Conservation (phyloP, 2,797 vertebrate genomes). For the Coluber constrictor region DNA sequence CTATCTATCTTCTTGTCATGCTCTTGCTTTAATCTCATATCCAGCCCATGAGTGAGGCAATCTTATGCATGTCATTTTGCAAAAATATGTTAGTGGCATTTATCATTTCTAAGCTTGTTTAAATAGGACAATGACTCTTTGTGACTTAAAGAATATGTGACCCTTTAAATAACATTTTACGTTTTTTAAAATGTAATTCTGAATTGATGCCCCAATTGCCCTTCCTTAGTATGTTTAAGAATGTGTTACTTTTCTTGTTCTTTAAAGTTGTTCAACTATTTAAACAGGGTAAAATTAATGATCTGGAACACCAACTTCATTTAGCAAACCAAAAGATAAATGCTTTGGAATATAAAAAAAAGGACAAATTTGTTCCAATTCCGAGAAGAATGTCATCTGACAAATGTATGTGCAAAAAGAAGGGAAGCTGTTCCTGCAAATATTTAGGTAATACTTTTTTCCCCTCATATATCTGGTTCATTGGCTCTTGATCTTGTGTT, state of each 20-base stretch:
- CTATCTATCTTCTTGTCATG: not conserved
- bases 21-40: not conserved
- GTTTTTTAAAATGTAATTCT: not conserved
- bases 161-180: not conserved
- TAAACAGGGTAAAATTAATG: slow-evolving; percentile 57
- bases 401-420: slow-evolving; percentile 29
- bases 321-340: slow-evolving; percentile 59
- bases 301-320: slow-evolving; percentile 59
- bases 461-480: not conserved
- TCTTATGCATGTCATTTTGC: not conserved
- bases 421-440: slow-evolving; percentile 49
- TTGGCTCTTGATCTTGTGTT: not conserved
- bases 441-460: slow-evolving; percentile 57
- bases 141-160: not conserved
- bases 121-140: not conserved
- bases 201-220: not conserved
- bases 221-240: slow-evolving; percentile 22
- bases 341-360: slow-evolving; percentile 56
- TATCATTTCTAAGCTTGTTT: not conserved
- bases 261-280: not conserved
- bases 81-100: not conserved
- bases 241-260: slow-evolving; percentile 22
- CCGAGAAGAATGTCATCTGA: slow-evolving; percentile 25
- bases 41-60: not conserved
- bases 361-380: slow-evolving; percentile 14